Evolutionary conservation across 2,888 invertebrate species (phyloP), one percentile per base, ranked within the genome.

Genomic region (Drosophila incognita): DNA sequence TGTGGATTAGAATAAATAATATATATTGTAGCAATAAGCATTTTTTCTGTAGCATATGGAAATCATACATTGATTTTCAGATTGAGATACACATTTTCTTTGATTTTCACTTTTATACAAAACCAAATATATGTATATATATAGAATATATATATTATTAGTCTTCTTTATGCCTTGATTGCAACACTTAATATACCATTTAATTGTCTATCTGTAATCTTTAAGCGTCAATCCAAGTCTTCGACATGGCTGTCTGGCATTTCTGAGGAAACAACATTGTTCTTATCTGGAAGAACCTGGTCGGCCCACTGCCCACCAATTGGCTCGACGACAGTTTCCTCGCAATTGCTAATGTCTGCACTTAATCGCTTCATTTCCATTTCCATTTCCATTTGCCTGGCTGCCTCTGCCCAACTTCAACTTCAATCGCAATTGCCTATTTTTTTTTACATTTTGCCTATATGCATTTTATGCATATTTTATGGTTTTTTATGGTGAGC

Each of bases 401-500:
- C 29, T 46, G 21, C 52, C 53, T 56, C 27, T 56, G 56, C 40
- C 13, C 56, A 56, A 56, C 40, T 74, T 69, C 69, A 82, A 65
- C 87, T 74, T 79, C 87, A 84, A 77, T 84, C 79, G 87, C 74
- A 86, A 83, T 81, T 78, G 81, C 69, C 36, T 38, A 24, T 27
- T 53, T 7, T 54, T 54, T 54, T 36, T 7, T 42, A 11, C 66
- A 77, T 82, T 82, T 81, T 70, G 76, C 83, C 84, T 79, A 69
- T 81, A 71, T 87, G 87, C 70, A 74, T 89, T 89, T 86, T 84
- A 87, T 86, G 85, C 85, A 87, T 89, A 87, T 89, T 86, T 86
- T 87, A 86, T 83, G 84, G 74, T 74, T 83, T 85, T 85, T 86
- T 89, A 86, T 87, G 82, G 84, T 76, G 64, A 66, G 66, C 82